Conservation (phyloP, 2,113 vertebrate species). For the Bagarius yarrelli region DNA sequence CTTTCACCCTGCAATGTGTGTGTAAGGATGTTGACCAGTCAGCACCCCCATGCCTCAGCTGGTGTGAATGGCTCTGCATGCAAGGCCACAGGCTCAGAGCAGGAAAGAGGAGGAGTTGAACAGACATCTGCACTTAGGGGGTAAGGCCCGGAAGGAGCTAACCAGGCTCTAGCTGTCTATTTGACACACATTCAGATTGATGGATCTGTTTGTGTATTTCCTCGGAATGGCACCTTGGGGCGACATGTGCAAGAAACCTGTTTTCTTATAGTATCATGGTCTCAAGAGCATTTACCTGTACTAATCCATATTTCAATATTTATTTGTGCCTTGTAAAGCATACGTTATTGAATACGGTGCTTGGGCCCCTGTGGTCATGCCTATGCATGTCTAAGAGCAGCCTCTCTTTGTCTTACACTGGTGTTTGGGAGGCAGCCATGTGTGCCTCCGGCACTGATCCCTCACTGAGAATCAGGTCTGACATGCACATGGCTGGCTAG, state of each 20-base stretch:
- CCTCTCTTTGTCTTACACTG: slow-evolving; percentile 19
- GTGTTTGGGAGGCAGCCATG: slow-evolving; percentile 45
- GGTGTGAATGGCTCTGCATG: background rate
- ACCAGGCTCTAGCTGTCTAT: slow-evolving; percentile 27
- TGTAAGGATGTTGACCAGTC: slow-evolving; percentile 10
- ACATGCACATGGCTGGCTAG: slow-evolving; percentile 43
- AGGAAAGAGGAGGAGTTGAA: slow-evolving; percentile 4
- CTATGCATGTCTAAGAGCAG: slow-evolving; percentile 17
- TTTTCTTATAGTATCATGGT: background rate
- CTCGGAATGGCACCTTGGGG: slow-evolving; percentile 26
- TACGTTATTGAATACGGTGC: slow-evolving; percentile 3
- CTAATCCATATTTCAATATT: slow-evolving; percentile 32
- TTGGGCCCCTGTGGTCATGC: slow-evolving; percentile 21
- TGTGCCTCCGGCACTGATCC: slow-evolving; percentile 41
- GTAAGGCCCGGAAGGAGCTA: slow-evolving; percentile 28
- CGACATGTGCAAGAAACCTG: background rate
- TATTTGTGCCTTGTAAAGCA: slow-evolving; percentile 1
- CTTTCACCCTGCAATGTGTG: background rate
- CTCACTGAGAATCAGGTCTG: slow-evolving; percentile 44
- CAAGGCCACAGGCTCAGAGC: background rate
- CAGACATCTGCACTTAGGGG: background rate
- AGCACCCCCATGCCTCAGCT: slow-evolving; percentile 8
- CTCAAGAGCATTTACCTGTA: background rate
- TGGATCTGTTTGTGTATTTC: slow-evolving; percentile 47
- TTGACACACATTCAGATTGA: slow-evolving; percentile 16